Percentiles rank a stretch among this genome's conserved stretches.
These are phyloP conservation scores for Cichlasoma orientale DNA, from an alignment of 2,797 vertebrate genomes.

Conservation along the genomic window DNA sequence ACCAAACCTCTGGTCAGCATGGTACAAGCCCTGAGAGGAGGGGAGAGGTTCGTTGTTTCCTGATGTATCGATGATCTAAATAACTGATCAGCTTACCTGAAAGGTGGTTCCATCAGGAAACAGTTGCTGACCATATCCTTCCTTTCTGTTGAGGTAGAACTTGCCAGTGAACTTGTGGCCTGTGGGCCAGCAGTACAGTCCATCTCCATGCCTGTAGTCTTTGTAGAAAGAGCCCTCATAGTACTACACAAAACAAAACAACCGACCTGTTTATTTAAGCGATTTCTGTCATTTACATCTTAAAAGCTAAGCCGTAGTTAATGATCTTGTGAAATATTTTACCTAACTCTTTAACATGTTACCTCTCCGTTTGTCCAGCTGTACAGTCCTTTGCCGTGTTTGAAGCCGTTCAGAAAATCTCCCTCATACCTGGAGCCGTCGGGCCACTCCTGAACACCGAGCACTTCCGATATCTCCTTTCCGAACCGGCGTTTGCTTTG, in stretches of 20 bases:
- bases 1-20: conserved; percentile 81
- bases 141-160: conserved; percentile 87
- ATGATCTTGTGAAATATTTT: neutral
- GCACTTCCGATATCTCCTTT: neutral
- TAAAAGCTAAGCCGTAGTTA: neutral
- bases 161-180: conserved; percentile 85
- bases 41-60: neutral
- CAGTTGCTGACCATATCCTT: conserved; percentile 85
- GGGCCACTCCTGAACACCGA: conserved; percentile 76
- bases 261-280: neutral
- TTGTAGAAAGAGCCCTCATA: conserved; percentile 87
- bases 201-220: conserved; percentile 85
- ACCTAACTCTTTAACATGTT: neutral
- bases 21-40: conserved; percentile 86
- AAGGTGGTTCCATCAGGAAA: conserved; percentile 80
- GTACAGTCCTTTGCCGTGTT: conserved; percentile 80
- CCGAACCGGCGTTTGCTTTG: fast-evolving
- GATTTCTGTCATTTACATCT: neutral
- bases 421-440: conserved; percentile 86
- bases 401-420: conserved; percentile 76
- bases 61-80: neutral
- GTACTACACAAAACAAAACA: conserved; percentile 67
- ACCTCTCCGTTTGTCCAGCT: conserved; percentile 69
- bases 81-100: conserved; percentile 75
- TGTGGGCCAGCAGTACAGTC: conserved; percentile 83